A percentile compares a stretch with the other conserved stretches of the same genome.
These are phyloP conservation scores for Drosophila lacertosa DNA, from an alignment of 1,140 invertebrate genomes.

Conservation along the genomic window DNA sequence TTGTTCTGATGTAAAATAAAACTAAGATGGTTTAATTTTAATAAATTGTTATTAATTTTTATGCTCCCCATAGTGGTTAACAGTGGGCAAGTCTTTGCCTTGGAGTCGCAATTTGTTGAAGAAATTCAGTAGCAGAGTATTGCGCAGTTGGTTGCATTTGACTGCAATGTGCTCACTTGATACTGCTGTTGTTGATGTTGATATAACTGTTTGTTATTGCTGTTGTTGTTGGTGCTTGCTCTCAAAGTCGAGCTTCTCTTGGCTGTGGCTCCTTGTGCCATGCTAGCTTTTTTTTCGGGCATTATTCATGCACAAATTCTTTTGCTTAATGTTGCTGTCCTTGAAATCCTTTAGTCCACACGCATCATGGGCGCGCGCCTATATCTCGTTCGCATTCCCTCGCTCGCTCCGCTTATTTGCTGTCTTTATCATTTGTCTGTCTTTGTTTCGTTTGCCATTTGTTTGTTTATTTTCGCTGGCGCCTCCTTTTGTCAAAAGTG, in stretches of 20 bases:
- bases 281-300: conserved; percentile 31
- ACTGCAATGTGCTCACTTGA: not conserved
- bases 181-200: conserved; percentile 40
- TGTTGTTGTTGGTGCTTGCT: conserved; percentile 36
- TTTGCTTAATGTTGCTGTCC: conserved; percentile 75
- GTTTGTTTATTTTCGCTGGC: conserved; percentile 79
- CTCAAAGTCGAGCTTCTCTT: conserved; percentile 25
- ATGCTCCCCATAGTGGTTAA: no score
- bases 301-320: conserved; percentile 79
- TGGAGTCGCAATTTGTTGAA: no score
- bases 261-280: conserved; percentile 12
- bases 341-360: conserved; percentile 74
- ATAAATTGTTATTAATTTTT: no score
- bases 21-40: no score
- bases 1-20: no score
- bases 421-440: conserved; percentile 30
- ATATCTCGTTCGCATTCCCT: conserved; percentile 36
- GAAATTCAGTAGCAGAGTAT: not conserved
- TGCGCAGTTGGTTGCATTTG: not conserved
- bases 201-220: conserved; percentile 25
- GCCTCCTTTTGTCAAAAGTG: conserved; percentile 80
- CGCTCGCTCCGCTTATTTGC: not conserved
- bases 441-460: conserved; percentile 76
- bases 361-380: conserved; percentile 34
- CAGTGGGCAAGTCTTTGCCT: no score